A percentile compares a stretch with the other conserved stretches of the same genome.
Conservation (phyloP, 2,797 vertebrate species). For the Dryobates pubescens region DNA sequence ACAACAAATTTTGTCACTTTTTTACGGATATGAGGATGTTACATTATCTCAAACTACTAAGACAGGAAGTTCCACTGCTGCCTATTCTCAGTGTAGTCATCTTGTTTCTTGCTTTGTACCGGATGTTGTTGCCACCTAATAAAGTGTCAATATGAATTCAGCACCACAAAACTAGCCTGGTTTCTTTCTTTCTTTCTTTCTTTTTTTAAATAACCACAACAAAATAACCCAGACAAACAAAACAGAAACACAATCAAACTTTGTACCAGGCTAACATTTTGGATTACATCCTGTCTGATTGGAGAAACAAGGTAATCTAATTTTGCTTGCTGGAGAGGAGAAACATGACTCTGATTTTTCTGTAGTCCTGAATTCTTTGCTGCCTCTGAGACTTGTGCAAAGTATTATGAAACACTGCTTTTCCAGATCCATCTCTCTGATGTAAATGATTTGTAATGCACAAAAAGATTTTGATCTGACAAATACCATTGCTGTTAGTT, state of each 20-base stretch:
- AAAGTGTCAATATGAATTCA: not conserved
- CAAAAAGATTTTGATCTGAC: not conserved
- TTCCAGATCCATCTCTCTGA: not conserved
- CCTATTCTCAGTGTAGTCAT: rapidly evolving
- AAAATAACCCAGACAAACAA: not conserved
- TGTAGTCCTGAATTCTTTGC: not conserved
- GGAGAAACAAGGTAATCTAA: not conserved
- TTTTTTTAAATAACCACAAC: not conserved
- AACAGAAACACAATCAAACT: not conserved
- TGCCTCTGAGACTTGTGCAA: not conserved
- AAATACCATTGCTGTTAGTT: not conserved
- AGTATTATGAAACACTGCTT: not conserved
- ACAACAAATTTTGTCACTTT: not conserved
- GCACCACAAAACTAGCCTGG: not conserved
- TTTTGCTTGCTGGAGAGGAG: not conserved
- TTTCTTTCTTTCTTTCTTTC: too few relatives aligned
- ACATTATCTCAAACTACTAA: not conserved
- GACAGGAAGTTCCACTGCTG: not conserved
- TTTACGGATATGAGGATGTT: not conserved
- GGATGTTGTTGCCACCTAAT: not conserved
- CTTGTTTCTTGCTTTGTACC: not conserved
- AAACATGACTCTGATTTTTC: not conserved
- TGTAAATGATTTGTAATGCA: not conserved
- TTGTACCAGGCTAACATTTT: not conserved
- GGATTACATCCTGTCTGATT: not conserved